Percentiles rank a stretch among this genome's conserved stretches.
Evolutionary conservation across 2,888 invertebrate genomes (phyloP).

Genomic region (Stenchaetothrips biformis): DNA sequence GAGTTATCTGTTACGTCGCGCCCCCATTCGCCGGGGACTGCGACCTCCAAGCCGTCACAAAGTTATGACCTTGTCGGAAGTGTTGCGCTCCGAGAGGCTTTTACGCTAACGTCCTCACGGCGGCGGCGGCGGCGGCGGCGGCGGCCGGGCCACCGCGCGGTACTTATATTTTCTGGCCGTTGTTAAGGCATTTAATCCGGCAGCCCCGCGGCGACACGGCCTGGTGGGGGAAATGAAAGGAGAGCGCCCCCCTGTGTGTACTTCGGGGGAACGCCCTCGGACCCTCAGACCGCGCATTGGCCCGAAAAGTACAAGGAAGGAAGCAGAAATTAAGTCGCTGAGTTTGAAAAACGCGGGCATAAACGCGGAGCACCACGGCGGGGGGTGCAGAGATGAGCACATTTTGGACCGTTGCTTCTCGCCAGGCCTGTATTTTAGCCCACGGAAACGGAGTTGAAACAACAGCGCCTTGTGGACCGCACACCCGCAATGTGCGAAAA

Average conservation of each 20-base stretch:
- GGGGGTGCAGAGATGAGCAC: too few relatives aligned
- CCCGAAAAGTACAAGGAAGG: neutral
- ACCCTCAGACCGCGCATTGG: neutral
- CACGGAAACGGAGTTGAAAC: too few relatives aligned
- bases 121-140: too few relatives aligned
- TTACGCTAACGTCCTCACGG: neutral
- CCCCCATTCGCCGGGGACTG: too few relatives aligned
- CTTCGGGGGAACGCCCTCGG: neutral
- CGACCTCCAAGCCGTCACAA: neutral
- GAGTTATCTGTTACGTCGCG: too few relatives aligned
- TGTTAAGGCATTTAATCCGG: neutral
- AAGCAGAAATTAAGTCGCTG: neutral
- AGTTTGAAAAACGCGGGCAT: neutral
- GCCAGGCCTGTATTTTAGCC: too few relatives aligned
- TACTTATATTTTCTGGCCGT: neutral
- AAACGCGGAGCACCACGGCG: neutral
- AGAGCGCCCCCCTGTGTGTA: neutral
- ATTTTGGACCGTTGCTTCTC: too few relatives aligned
- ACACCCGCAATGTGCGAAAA: too few relatives aligned
- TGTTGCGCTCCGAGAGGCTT: neutral
- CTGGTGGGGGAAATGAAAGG: neutral
- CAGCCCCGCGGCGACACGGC: neutral
- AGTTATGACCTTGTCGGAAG: slow-evolving; percentile 18
- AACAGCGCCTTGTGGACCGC: too few relatives aligned
- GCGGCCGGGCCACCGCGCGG: too few relatives aligned